phyloP scores from a whole-genome alignment of 2,888 invertebrate species.

The Agonopterix subpropinquella region DNA sequence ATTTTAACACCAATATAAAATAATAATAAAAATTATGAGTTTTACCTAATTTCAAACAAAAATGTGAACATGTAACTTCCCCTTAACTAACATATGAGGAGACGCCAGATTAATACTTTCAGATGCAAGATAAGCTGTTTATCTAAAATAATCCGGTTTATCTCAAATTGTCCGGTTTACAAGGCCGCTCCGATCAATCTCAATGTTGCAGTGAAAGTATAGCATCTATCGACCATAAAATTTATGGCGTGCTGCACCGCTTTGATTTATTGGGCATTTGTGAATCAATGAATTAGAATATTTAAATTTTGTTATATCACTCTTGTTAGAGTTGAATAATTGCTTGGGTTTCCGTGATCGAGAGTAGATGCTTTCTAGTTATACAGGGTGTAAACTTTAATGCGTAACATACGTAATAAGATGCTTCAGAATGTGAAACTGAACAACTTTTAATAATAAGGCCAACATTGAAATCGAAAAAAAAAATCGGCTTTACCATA shows the following conservation, averaged over 20 bases:
- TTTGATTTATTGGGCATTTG: constrained; percentile 37
- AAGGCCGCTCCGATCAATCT: constrained; percentile 23
- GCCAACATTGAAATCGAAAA: too few species aligned
- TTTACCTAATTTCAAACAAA: too few species aligned
- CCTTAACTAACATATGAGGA: constrained; percentile 22
- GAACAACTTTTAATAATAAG: too few species aligned
- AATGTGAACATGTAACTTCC: too few species aligned
- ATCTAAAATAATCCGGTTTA: constrained; percentile 54
- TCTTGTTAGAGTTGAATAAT: background rate
- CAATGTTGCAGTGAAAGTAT: constrained; percentile 49
- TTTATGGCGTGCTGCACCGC: constrained; percentile 32
- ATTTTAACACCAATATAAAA: too few species aligned
- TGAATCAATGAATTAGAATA: background rate
- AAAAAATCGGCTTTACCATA: too few species aligned
- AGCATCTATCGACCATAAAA: constrained; percentile 39
- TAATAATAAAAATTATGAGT: too few species aligned
- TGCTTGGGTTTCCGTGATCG: background rate
- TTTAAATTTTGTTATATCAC: too few species aligned
- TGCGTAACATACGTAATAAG: too few species aligned
- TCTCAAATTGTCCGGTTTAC: constrained; percentile 52
- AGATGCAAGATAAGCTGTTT: constrained; percentile 46
- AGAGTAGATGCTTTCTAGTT: too few species aligned
- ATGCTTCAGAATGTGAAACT: too few species aligned
- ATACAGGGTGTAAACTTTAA: too few species aligned
- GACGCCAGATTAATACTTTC: constrained; percentile 47